Base-by-base conservation (phyloP, 2,888 invertebrate genomes). In the Pherbina coryleti region DNA sequence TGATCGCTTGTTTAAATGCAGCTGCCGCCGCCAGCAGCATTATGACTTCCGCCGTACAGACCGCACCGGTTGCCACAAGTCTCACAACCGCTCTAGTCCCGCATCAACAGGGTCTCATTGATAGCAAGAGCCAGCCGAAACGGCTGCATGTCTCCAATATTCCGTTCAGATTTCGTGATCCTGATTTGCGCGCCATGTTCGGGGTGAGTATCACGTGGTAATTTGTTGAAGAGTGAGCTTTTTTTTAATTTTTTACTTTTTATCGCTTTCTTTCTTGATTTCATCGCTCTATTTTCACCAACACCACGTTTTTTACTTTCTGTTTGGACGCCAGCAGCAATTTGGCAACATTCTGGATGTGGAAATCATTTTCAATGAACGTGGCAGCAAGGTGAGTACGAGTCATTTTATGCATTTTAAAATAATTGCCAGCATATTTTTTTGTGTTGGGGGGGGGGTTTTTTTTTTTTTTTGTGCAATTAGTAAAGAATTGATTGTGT, bases 281-380 rank as follows among this genome's bases (percentile, higher is more conserved):
- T 37, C 37, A 37, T 37, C 37, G 37, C 37, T 37, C n/a, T 69
- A 19, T 22, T 44, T 34, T 31, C 44, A 51, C 49, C 25, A 44
- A 37, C 74, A 55, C 60, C 34, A 11, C 49, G 14, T 25, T 77
- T 31, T 76, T 60, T 76, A 14, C 60, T 75, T 77, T 74, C 71
- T 66, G 37, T 72, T 67, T 77, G 79, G 79, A 82, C 80, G 79
- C 79, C 82, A 80, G 71, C 82, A 98, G 97, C 98, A 98, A 95
- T 99, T 96, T 92, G 99, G 99, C 90, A 95, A 96, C 88, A 99
- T 99, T 90, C 93, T 98, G 91, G 99, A 99, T 92, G 99, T 98
- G 91, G 99, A 99, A 94, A 99, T 99, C 89, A 99, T 99, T 91
- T 99, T 99, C 93, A 99, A 99, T 92, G 99, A 99, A 92, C 93